These are phyloP conservation scores for Tortricodes alternella DNA, from an alignment of 2,888 invertebrate genomes.

Conservation along the genomic window DNA sequence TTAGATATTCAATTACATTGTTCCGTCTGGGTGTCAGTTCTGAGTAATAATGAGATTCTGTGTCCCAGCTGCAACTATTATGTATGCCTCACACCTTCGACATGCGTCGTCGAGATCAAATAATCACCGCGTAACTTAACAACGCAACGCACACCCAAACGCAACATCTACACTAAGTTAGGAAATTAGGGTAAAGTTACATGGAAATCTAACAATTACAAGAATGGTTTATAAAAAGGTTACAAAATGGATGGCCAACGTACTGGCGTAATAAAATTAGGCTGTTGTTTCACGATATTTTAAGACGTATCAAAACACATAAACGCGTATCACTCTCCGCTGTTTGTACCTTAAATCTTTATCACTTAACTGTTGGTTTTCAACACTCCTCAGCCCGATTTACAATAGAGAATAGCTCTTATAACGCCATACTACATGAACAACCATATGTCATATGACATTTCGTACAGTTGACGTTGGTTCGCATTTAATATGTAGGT, in stretches of 20 bases:
- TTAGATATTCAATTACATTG: constrained; percentile 43
- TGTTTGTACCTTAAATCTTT: constrained; percentile 66
- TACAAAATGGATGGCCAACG: constrained; percentile 44
- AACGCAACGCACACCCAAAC: constrained; percentile 13
- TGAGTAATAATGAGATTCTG: constrained; percentile 29
- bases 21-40: constrained; percentile 40
- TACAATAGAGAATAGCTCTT: too few species aligned
- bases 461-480: neutral
- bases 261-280: constrained; percentile 37
- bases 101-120: neutral
- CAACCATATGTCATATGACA: too few species aligned
- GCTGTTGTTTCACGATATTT: constrained; percentile 36
- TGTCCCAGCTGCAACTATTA: constrained; percentile 7
- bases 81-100: neutral
- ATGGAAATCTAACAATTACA: constrained; percentile 63
- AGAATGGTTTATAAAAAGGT: constrained; percentile 35
- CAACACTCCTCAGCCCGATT: too few species aligned
- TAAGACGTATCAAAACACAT: constrained; percentile 48
- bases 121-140: neutral
- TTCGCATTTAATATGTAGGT: constrained; percentile 48
- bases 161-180: constrained; percentile 45
- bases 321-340: constrained; percentile 53
- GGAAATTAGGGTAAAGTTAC: constrained; percentile 65
- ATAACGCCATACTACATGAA: too few species aligned
- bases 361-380: constrained; percentile 39